Base-by-base conservation (phyloP, 2,113 vertebrate species). In the Cephalopterus ornatus region DNA sequence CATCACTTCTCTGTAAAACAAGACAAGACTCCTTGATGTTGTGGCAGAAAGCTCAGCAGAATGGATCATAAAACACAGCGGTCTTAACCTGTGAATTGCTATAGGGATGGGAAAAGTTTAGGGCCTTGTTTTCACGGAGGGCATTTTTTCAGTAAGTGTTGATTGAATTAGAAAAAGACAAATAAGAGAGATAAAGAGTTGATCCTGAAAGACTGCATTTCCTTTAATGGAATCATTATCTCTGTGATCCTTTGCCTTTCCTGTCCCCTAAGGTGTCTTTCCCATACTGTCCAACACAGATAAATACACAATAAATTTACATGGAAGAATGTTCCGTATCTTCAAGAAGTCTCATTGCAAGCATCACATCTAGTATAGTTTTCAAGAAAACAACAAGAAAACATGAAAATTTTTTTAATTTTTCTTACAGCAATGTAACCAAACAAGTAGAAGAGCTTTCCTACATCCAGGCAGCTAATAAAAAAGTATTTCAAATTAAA, bases 1-100 rank as follows among this genome's bases (percentile, higher is more conserved):
- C 71, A 93, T 83, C 46, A 44, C 78, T 72, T 83, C 28, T 56
- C 53, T 50, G 83, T 77, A 83, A 92, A 88, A 90, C 46, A 79
- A 94, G 91, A 85, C 58, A 93, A 66, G 72, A n/a, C 46, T 85
- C 59, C 63, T 70, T 72, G 59, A 50, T 76, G 59, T 41, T 72
- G 76, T 63, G 28, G 46, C 83, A 94, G 50, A 79, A 84, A 83
- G 46, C 76, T 79, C 62, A 71, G 50, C 18, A 92, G 49, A 93
- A 90, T 0, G 2, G 62, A 79, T 47, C 46, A 76, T 33, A 88
- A 85, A 88, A 56, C 41, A 62, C 14, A 53, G 23, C 42, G 20
- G 30, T 79, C 41, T 75, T 72, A 59, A 47, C n/a, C 28, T 77
- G 18, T 66, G n/a, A 86, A 73, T 72, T 85, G 47, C 47, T 63